These are phyloP conservation scores for Aplysia californica DNA, from an alignment of 1,140 invertebrate genomes.

Conservation along the genomic window DNA sequence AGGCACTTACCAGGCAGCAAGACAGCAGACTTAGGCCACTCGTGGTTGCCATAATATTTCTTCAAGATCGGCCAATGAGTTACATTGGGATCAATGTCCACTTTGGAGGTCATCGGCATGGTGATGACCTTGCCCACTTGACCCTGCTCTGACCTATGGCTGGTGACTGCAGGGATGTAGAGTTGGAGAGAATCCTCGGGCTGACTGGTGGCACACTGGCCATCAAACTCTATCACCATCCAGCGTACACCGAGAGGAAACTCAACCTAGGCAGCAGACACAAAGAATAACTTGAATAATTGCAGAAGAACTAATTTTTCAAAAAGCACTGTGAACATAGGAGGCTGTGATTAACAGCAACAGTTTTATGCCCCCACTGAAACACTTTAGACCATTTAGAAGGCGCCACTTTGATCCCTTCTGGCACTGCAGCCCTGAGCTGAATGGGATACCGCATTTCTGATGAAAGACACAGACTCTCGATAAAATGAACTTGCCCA, in stretches of 20 bases:
- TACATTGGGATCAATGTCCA: conserved; percentile 50
- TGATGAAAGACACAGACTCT: no score
- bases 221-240: conserved; percentile 93
- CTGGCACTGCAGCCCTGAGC: no score
- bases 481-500: no score
- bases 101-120: conserved; percentile 31
- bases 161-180: conserved; percentile 75
- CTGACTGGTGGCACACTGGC: conserved; percentile 91
- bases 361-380: no score
- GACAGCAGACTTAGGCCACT: conserved; percentile 89
- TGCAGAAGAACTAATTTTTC: no score
- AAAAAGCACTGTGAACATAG: no score
- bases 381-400: no score
- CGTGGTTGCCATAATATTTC: conserved; percentile 77
- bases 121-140: conserved; percentile 24
- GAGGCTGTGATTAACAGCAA: no score
- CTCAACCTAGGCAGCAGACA: conserved; percentile 77
- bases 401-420: no score
- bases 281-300: no score
- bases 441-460: no score
- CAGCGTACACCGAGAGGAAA: conserved; percentile 91
- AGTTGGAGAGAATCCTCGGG: conserved; percentile 92
- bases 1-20: conserved; percentile 88
- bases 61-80: conserved; percentile 80
- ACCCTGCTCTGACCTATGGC: conserved; percentile 22